A percentile compares a stretch with the other conserved stretches of the same genome.
These are phyloP conservation scores for Calidris pygmaea DNA, from an alignment of 2,113 vertebrate genomes.

Conservation along the genomic window DNA sequence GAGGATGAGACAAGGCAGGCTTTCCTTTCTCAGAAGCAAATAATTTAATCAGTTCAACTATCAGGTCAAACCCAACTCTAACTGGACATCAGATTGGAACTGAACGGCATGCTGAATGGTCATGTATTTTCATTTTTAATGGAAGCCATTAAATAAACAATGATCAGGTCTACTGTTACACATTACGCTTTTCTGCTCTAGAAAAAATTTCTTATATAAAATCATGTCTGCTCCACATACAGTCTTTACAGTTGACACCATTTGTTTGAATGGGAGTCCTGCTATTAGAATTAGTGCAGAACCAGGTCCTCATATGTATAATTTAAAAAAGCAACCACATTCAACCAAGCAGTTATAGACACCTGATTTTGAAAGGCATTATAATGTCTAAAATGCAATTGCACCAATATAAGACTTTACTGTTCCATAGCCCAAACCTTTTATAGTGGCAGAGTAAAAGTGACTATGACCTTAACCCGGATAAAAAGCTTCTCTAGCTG, in stretches of 20 bases:
- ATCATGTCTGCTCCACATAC: not conserved
- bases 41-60: not conserved
- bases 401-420: not conserved
- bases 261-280: not conserved
- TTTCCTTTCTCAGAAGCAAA: not conserved
- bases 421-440: not conserved
- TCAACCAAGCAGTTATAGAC: not conserved
- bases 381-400: not conserved
- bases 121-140: not conserved
- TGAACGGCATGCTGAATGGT: not conserved
- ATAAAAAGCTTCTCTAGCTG: not conserved
- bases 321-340: not conserved
- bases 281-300: not conserved
- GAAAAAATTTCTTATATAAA: not conserved
- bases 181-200: not conserved
- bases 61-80: not conserved
- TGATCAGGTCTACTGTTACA: not conserved
- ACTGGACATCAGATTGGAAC: not conserved
- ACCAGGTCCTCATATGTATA: not conserved
- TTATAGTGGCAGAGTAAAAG: not conserved
- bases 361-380: not conserved
- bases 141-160: not conserved
- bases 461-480: not conserved
- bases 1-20: not conserved
- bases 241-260: not conserved